Base-by-base conservation (phyloP, 2,113 vertebrate species). In the Pseudolaguvia tuberculata region DNA sequence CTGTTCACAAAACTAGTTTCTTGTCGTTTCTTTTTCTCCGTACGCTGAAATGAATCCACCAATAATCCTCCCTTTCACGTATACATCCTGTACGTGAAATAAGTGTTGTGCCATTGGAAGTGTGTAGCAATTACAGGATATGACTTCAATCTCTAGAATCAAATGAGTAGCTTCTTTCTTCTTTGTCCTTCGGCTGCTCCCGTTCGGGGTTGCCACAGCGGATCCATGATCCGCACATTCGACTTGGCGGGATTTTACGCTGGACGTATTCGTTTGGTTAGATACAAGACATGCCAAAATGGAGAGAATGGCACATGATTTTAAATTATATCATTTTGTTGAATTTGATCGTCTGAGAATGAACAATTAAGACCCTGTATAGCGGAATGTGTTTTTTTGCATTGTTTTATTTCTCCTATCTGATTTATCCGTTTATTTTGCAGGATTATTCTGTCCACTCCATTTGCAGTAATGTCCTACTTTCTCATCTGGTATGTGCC, bases 401-500 rank as follows among this genome's bases (percentile, higher is more conserved):
- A 5, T 66, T 2, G 2, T 13, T 58, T 45, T 57, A 1, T 39
- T n/a, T n/a, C n/a, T n/a, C n/a, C n/a, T n/a, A n/a, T n/a, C n/a
- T n/a, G n/a, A n/a, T n/a, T n/a, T 35, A 35, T 35, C 6, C 31
- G 31, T 35, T 35, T 35, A 35, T 35, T n/a, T 50, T 52, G 48
- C 84, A 99, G 96, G 96, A 94, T 98, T 78, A 74, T 95, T 69
- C 83, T 92, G 52, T 99, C 96, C 4, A 96, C 96, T 0, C 96
- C 96, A 0, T 89, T 97, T 7, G 96, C 94, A 0, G 87, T 97
- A 48, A 82, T 91, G 3, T 89, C 91, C 57, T 99, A 99, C 85
- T 90, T 94, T 81, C 89, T 98, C 74, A 91, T 98, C 80, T 99
- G 96, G 96, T 97, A 91, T 0, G 96, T 98, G 82, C 96, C 95